Base-by-base conservation (phyloP, 2,797 vertebrate genomes). In the Eulemur albifrons region DNA sequence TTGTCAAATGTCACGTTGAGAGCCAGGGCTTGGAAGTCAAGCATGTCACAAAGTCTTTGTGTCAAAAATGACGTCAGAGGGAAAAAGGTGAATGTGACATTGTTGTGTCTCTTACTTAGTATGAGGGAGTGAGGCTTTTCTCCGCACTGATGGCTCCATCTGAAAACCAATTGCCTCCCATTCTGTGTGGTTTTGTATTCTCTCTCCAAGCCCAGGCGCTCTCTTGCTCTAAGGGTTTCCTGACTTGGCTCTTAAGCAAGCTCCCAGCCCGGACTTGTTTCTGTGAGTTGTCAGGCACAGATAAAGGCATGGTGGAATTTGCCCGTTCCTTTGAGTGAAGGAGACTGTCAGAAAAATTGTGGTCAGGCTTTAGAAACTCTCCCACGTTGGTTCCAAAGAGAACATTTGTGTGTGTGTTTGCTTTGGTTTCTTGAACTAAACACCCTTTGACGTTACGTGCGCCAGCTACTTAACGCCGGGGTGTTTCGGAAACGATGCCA, bases 341-440 rank as follows among this genome's bases (percentile, higher is more conserved):
- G 73, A 7, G 45, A 72, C 90, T 97, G 97, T 93, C 92, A 94
- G 84, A 83, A 95, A 97, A 83, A 92, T 96, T 96, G 92, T 84
- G 94, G 96, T 61, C 88, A 15, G 91, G 95, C 97, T 97, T 98
- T 96, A 95, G 94, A 96, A 96, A 98, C 95, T 90, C 97, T 96
- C 92, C 81, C 96, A 96, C 96, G 0, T 97, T 95, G 59, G 69
- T 92, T 86, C 88, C 81, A 86, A 83, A 96, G 95, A 97, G 97
- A 97, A 97, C 93, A 92, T 65, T 96, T 97, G 98, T 98, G 97
- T 93, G 57, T 97, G 48, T 0, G 77, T 98, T 98, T 97, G 96
- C 97, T 98, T 98, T 97, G 95, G 92, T 97, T 97, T 72, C 75
- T 88, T 81, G 93, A 97, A 84, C 89, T 81, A 97, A 97, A 94